These are phyloP conservation scores for Erpetoichthys calabaricus DNA, from an alignment of 2,797 vertebrate genomes.

Conservation along the genomic window DNA sequence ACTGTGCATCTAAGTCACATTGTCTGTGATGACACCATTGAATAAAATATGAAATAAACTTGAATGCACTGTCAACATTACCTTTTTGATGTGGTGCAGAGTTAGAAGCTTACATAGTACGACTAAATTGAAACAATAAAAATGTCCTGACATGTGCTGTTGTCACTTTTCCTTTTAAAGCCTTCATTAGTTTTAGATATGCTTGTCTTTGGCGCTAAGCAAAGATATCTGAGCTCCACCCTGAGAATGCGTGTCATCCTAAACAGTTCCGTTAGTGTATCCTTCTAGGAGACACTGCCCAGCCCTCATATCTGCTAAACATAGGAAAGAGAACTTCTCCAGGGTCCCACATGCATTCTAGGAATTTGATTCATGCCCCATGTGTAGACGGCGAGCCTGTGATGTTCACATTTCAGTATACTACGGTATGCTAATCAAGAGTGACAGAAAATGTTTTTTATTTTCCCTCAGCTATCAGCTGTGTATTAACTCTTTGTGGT, in stretches of 20 bases:
- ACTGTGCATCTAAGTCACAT: too few relatives aligned
- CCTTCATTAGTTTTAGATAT: constrained; percentile 9
- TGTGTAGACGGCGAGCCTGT: not conserved
- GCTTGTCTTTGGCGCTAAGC: not conserved
- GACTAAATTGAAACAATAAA: too few relatives aligned
- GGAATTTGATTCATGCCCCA: constrained; percentile 5
- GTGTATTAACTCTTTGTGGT: too few relatives aligned
- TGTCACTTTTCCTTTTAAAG: constrained; percentile 1
- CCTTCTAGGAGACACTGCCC: constrained; percentile 2
- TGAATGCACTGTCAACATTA: too few relatives aligned
- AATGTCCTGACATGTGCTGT: not conserved
- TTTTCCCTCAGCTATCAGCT: too few relatives aligned
- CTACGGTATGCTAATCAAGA: too few relatives aligned
- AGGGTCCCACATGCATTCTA: constrained; percentile 5
- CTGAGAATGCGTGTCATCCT: constrained; percentile 10
- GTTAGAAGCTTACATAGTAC: too few relatives aligned
- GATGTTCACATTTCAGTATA: too few relatives aligned
- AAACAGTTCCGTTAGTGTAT: constrained; percentile 15
- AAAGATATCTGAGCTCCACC: constrained; percentile 4
- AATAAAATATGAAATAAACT: too few relatives aligned
- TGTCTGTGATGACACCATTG: too few relatives aligned
- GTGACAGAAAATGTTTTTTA: too few relatives aligned
- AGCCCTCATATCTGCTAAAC: constrained; percentile 8
- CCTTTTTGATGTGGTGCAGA: too few relatives aligned
- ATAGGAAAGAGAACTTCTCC: constrained; percentile 13